phyloP scores from a whole-genome alignment of 2,888 invertebrate genomes.

The Teleiodes luculella region DNA sequence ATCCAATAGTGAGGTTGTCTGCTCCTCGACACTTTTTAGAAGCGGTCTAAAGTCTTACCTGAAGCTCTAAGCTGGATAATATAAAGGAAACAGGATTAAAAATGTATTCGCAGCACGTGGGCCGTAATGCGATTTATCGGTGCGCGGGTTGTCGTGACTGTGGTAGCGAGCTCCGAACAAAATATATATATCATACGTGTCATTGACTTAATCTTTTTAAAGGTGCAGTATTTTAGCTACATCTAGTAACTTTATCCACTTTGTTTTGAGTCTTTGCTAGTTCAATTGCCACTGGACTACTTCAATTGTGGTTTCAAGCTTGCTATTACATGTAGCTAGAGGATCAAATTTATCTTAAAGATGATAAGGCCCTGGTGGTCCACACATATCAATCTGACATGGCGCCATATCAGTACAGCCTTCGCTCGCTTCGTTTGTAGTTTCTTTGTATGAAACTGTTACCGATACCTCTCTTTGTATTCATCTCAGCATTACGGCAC shows the following conservation, averaged over 20 bases:
- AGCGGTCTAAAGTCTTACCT: constrained; percentile 10
- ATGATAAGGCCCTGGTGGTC: no score
- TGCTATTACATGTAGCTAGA: no score
- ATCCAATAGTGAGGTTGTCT: constrained; percentile 9
- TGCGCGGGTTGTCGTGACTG: constrained; percentile 69
- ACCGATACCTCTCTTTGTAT: no score
- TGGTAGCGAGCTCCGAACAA: constrained; percentile 40
- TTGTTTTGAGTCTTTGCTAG: no score
- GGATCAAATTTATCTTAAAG: no score
- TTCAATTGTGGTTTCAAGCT: no score
- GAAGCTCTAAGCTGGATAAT: constrained; percentile 61
- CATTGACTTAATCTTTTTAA: constrained; percentile 30
- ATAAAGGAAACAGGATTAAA: constrained; percentile 77
- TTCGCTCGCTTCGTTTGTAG: no score
- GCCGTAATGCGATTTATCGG: constrained; percentile 75
- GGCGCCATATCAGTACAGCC: no score
- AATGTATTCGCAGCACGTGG: constrained; percentile 75
- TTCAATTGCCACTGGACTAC: no score
- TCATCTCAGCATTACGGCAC: no score
- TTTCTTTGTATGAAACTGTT: no score
- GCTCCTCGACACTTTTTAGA: constrained; percentile 16
- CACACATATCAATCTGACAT: no score
- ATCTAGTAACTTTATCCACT: not conserved
- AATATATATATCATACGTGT: constrained; percentile 50
- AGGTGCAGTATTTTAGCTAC: not conserved